These are phyloP conservation scores for Ricordea florida DNA, from an alignment of 92 coral and sea anemone species.

Conservation along the genomic window DNA sequence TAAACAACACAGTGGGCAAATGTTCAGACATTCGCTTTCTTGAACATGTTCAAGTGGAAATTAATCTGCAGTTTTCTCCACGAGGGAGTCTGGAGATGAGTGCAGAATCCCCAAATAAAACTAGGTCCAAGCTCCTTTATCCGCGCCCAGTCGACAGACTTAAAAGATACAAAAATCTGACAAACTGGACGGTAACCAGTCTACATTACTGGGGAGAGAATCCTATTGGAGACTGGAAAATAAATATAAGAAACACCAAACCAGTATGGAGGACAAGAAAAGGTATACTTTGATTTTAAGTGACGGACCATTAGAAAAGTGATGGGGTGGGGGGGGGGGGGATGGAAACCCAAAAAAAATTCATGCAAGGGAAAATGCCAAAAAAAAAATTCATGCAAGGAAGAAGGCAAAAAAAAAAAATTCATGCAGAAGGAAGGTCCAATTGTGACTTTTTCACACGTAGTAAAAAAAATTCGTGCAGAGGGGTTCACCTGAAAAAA, in stretches of 20 bases:
- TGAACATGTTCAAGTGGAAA: slow-evolving; percentile 55
- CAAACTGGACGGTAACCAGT: slow-evolving; percentile 35
- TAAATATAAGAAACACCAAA: background rate
- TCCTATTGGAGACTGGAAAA: slow-evolving; percentile 24
- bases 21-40: slow-evolving; percentile 16
- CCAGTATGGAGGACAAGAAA: background rate
- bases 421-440: no score
- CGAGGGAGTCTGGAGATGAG: slow-evolving; percentile 51
- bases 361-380: no score
- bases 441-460: no score
- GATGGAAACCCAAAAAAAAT: no score
- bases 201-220: slow-evolving; percentile 72
- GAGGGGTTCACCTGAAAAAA: no score
- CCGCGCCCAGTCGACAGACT: slow-evolving; percentile 27
- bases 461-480: no score
- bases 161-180: background rate
- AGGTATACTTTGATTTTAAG: no score
- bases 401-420: no score
- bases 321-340: background rate
- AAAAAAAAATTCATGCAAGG: no score
- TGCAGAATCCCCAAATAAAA: slow-evolving; percentile 37
- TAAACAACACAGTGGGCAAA: background rate
- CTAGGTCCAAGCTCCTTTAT: slow-evolving; percentile 41
- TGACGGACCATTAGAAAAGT: background rate
- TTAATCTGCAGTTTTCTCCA: slow-evolving; percentile 8